A percentile compares a stretch with the other conserved stretches of the same genome.
Evolutionary conservation across 2,113 vertebrate genomes (phyloP).

Genomic region (Hemiscyllium ocellatum): DNA sequence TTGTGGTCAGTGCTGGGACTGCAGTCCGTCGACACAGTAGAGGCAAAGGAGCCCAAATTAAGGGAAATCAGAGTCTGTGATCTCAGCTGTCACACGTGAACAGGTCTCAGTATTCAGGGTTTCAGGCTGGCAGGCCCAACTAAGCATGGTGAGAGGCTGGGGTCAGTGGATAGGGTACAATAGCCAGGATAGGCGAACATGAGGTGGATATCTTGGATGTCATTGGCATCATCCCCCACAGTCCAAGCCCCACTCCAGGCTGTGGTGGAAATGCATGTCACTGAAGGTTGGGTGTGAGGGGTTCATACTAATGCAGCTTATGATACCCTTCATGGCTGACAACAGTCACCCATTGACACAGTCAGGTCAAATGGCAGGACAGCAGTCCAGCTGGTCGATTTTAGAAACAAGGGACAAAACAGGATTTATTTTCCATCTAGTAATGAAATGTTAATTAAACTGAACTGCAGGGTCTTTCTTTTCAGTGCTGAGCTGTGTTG

Average conservation of each 20-base stretch:
- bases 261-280: neutral
- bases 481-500: neutral
- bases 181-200: no score
- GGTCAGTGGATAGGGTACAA: no score
- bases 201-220: neutral
- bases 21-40: no score
- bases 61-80: no score
- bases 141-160: no score
- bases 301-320: neutral
- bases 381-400: neutral
- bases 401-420: neutral
- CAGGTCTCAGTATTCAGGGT: no score
- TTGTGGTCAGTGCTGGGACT: no score
- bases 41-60: no score
- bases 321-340: neutral
- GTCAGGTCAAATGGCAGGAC: neutral
- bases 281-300: neutral
- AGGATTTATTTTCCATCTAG: neutral
- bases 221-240: no score
- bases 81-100: no score
- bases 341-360: neutral
- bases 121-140: no score
- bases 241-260: neutral
- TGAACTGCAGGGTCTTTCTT: neutral
- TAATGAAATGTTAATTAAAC: constrained; percentile 15